phyloP scores from a whole-genome alignment of 2,888 invertebrate genomes.

The Lamellibrachia columna region DNA sequence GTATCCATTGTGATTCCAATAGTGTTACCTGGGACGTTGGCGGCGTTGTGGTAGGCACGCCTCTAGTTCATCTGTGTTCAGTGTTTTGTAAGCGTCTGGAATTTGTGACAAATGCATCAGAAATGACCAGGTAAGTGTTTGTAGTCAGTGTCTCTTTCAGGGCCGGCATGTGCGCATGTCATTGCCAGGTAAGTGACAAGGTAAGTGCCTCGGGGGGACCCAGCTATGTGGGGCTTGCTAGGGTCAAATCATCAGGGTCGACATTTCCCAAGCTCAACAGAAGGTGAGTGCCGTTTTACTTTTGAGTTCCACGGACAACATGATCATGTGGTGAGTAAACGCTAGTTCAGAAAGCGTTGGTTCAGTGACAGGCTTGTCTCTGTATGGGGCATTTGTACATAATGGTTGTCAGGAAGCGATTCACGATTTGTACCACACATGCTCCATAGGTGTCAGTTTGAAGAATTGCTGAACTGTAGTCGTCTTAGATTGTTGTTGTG shows the following conservation, averaged over 20 bases:
- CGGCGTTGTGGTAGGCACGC: not conserved
- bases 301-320: not conserved
- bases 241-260: not conserved
- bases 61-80: not conserved
- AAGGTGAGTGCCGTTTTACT: not conserved
- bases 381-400: not conserved
- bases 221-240: slow-evolving; percentile 6
- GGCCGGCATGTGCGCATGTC: not conserved
- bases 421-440: not conserved
- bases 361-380: not conserved
- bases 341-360: not conserved
- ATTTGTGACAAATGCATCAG: not conserved
- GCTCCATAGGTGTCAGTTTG: not conserved
- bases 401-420: not conserved
- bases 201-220: not conserved
- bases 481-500: not conserved
- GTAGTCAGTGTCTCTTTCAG: not conserved
- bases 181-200: not conserved
- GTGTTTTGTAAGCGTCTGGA: not conserved
- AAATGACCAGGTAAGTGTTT: not conserved
- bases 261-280: not conserved
- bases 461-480: not conserved
- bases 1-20: no score
- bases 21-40: not conserved
- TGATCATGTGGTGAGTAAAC: not conserved